Evolutionary conservation across 2,797 vertebrate species (phyloP), one percentile per base, ranked within the genome.

Genomic region (Clarias laeviceps): DNA sequence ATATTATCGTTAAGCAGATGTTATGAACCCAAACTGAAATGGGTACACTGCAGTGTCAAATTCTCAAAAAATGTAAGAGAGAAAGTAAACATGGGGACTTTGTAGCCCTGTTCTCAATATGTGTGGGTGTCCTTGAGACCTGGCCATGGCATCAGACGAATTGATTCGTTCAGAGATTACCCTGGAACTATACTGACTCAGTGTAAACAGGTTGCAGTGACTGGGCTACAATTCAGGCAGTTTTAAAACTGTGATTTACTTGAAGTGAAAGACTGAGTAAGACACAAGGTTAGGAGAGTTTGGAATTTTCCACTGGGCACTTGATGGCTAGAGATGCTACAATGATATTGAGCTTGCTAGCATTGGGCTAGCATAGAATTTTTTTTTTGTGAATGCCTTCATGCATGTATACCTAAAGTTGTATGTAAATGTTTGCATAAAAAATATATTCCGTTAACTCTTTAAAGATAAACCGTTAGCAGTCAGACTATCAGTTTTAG

Each of bases 281-380:
- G 73, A 57, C 54, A 29, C 50, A 34, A 15, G 32, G 2, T 8
- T 79, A n/a, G 22, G 5, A 79, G 32, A 57, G 73, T 57, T 22
- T 59, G 22, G 14, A 79, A 79, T 79, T 40, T 40, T 62, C 22
- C 77, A 24, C 59, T 64, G n/a, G 20, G 27, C 5, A 34, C 9
- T 77, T 5, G 1, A 32, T 32, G 8, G 29, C 18, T 27, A 56
- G 7, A 56, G 72, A 56, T 56, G 1, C 2, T 56, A 15, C 27
- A 56, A 29, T 56, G 54, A 77, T 59, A 77, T 77, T 57, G 22
- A 57, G 74, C 18, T 59, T 77, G 74, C 17, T 32, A 29, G 70
- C 24, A n/a, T 17, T 56, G 15, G 50, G 50, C 8, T 1, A 6
- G 0, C 0, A n/a, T n/a, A n/a, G n/a, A n/a, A n/a, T n/a, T n/a